Percentiles rank a stretch among this genome's conserved stretches.
Evolutionary conservation across 2,113 vertebrate species (phyloP).

Genomic region (Uria lomvia): DNA sequence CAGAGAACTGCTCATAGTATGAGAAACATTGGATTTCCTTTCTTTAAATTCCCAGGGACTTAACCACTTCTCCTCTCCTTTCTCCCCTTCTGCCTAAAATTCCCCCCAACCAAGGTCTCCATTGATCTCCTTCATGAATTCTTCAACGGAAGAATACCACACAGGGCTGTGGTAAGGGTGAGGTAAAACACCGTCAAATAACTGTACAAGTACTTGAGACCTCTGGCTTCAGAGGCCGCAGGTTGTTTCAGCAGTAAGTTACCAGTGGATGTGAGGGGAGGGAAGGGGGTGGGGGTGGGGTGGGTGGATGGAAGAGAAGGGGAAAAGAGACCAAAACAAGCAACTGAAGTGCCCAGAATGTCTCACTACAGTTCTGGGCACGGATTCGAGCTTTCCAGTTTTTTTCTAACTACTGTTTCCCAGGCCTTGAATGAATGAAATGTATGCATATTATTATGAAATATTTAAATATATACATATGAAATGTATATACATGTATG

Average conservation of each 20-base stretch:
- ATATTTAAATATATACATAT: neutral
- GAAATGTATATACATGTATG: neutral
- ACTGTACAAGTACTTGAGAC: neutral
- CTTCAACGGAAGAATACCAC: neutral
- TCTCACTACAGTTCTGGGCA: neutral
- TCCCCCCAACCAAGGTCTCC: neutral
- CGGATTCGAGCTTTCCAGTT: neutral
- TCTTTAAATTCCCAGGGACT: neutral
- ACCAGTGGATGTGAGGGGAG: rapidly evolving
- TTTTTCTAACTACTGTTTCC: neutral
- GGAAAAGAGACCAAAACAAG: neutral
- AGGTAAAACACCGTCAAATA: neutral
- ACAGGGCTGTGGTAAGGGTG: neutral
- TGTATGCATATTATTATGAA: neutral
- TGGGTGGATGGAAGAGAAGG: neutral
- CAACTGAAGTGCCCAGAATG: neutral
- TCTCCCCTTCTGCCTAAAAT: neutral
- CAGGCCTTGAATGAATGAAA: neutral
- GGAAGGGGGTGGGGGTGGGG: rapidly evolving
- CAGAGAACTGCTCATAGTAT: neutral
- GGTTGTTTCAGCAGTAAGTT: neutral
- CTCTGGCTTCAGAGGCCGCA: neutral
- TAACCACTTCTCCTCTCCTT: neutral
- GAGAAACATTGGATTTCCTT: neutral
- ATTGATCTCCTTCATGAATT: neutral